Conservation (phyloP, 2,797 vertebrate species). For the Leucoraja ocellata region DNA sequence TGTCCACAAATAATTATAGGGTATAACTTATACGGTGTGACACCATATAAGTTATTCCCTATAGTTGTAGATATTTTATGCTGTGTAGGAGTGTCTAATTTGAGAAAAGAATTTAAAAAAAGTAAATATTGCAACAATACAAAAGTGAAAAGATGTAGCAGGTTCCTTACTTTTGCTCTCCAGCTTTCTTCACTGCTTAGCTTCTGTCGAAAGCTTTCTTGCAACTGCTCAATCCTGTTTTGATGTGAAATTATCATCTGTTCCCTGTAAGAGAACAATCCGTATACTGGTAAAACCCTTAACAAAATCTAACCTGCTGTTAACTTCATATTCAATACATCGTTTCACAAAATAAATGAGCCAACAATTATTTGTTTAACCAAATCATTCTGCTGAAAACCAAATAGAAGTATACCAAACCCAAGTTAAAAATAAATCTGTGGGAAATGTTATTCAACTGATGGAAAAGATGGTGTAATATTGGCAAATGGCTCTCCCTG, state of each 20-base stretch:
- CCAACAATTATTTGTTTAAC: not conserved
- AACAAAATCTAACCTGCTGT: not conserved
- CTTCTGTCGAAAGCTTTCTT: constrained; percentile 60
- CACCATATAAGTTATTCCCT: too few species aligned
- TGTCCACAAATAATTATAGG: too few species aligned
- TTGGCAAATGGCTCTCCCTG: not conserved
- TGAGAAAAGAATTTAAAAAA: not conserved
- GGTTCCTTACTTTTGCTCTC: constrained; percentile 61
- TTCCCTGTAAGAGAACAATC: constrained; percentile 65
- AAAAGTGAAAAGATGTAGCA: not conserved
- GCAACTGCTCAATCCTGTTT: constrained; percentile 62
- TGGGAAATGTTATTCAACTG: not conserved
- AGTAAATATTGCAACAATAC: not conserved
- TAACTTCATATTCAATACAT: not conserved
- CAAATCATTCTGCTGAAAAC: not conserved
- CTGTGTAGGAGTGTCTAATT: not conserved
- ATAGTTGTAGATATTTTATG: not conserved
- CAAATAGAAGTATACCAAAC: not conserved
- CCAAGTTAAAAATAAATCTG: not conserved
- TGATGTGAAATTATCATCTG: constrained; percentile 60
- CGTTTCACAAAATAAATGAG: not conserved
- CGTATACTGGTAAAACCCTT: not conserved
- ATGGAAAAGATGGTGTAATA: not conserved
- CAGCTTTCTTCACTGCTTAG: constrained; percentile 55
- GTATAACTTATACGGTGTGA: too few species aligned